Percentiles rank a stretch among this genome's conserved stretches.
Evolutionary conservation across 2,113 vertebrate genomes (phyloP).

Genomic region (Eurystomus gularis): DNA sequence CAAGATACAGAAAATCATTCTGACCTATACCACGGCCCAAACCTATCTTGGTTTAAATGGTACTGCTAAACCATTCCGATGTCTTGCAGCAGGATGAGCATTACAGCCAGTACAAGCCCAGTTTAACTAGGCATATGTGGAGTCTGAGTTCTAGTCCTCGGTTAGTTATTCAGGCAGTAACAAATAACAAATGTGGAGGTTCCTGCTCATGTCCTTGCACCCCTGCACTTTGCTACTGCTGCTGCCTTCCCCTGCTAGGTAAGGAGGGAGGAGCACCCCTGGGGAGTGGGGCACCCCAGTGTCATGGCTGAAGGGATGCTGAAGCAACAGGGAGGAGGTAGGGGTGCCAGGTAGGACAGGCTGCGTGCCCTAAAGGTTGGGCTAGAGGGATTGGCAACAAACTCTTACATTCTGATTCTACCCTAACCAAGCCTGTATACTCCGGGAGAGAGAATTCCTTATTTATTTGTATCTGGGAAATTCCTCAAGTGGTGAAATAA

Average conservation of each 20-base stretch:
- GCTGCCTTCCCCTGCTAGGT: not conserved
- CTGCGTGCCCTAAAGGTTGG: not conserved
- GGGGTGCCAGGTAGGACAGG: not conserved
- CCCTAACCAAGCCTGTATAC: not conserved
- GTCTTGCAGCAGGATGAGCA: not conserved
- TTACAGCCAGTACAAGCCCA: not conserved
- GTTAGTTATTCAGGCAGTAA: not conserved
- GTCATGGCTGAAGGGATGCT: not conserved
- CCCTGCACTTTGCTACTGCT: not conserved
- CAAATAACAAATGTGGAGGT: not conserved
- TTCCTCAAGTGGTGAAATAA: not conserved
- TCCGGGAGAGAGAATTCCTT: not conserved
- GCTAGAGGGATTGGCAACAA: not conserved
- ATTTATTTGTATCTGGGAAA: not conserved
- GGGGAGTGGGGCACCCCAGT: not conserved
- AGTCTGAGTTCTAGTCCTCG: not conserved
- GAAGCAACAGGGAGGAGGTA: not conserved
- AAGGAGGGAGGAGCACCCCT: not conserved
- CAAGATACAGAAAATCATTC: not conserved
- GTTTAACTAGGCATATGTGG: not conserved
- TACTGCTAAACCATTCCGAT: not conserved
- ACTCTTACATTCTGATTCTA: not conserved
- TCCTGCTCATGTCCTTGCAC: accelerated
- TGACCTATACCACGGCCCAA: not conserved
- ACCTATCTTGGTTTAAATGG: not conserved